These are phyloP conservation scores for Athripsodes cinereus DNA, from an alignment of 2,888 invertebrate genomes.

Conservation along the genomic window DNA sequence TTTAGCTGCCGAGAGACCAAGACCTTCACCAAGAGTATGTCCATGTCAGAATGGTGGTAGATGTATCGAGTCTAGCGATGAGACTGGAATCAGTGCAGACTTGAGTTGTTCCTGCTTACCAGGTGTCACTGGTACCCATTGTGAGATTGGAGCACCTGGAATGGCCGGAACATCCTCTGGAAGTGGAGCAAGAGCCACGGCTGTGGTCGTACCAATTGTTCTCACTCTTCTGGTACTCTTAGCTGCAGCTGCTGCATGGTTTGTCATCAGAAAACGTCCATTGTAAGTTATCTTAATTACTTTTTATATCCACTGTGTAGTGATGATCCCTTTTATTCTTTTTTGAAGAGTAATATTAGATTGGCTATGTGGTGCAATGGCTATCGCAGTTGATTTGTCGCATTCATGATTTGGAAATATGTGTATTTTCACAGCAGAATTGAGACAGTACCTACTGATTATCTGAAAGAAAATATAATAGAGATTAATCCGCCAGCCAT, in stretches of 20 bases:
- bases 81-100: constrained; percentile 42
- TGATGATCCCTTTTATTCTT: no score
- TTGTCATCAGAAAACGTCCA: constrained; percentile 74
- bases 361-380: no score
- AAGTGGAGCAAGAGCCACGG: constrained; percentile 43
- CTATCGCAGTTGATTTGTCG: no score
- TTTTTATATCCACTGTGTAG: no score
- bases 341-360: no score
- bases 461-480: no score
- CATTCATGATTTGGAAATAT: not conserved
- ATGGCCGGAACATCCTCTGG: constrained; percentile 51
- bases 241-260: constrained; percentile 71
- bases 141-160: constrained; percentile 58
- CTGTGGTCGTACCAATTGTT: constrained; percentile 76
- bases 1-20: constrained; percentile 63
- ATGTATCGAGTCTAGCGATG: constrained; percentile 51
- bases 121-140: constrained; percentile 67
- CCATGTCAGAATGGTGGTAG: constrained; percentile 82
- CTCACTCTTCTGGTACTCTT: constrained; percentile 67
- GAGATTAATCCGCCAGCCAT: no score
- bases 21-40: constrained; percentile 72
- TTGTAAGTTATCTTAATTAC: constrained; percentile 70
- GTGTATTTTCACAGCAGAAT: not conserved
- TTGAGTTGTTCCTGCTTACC: constrained; percentile 62
- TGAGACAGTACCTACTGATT: no score